Evolutionary conservation across 1,140 invertebrate species (phyloP).

Genomic region (Acromyrmex echinatior): DNA sequence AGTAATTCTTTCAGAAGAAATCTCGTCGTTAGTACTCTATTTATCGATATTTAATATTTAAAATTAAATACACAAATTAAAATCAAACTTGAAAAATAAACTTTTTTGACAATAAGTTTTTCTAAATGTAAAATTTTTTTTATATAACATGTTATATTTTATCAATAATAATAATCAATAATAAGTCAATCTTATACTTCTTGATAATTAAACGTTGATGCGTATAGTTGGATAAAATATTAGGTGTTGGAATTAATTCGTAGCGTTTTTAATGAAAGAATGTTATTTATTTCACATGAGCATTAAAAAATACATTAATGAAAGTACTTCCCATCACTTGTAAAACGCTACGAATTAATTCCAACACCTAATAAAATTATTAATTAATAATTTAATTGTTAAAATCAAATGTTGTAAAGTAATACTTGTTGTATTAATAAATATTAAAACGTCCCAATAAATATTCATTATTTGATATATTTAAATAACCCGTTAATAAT

Average conservation of each 20-base stretch:
- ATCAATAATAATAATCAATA: no score
- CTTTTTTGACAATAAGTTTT: neutral
- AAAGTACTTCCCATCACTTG: no score
- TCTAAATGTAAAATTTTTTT: neutral
- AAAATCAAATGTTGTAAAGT: neutral
- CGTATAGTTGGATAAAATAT: neutral
- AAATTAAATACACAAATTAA: neutral
- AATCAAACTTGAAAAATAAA: neutral
- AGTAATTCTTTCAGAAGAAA: neutral
- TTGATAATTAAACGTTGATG: neutral
- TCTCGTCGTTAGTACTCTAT: no score
- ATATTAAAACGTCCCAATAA: no score
- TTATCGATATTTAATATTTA: neutral
- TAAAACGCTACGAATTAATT: no score
- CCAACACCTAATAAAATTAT: no score
- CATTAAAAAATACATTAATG: no score
- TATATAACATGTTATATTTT: neutral
- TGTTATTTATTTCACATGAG: no score
- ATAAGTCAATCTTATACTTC: conserved; percentile 1
- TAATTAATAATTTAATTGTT: conserved; percentile 14
- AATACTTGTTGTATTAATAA: neutral
- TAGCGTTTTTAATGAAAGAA: no score
- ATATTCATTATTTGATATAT: neutral
- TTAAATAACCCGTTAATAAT: neutral
- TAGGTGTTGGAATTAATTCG: no score